Evolutionary conservation across 1,140 invertebrate genomes (phyloP).

Genomic region (Globodera ellingtonae): DNA sequence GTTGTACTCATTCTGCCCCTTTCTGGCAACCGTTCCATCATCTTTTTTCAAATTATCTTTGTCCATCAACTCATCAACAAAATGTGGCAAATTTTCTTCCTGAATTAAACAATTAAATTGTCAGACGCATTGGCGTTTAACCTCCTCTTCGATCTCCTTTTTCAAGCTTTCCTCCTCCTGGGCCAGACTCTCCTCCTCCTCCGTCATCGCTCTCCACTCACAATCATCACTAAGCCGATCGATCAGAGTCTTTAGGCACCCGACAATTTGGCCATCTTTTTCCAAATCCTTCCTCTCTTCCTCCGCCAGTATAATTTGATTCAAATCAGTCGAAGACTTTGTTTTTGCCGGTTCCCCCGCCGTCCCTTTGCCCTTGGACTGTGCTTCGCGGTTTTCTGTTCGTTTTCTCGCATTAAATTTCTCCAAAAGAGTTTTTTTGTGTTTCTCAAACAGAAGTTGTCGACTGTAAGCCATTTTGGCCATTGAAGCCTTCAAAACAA

Average conservation of each 20-base stretch:
- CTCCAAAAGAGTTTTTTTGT: constrained; percentile 46
- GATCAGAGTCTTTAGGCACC: constrained; percentile 4
- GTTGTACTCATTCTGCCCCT: constrained; percentile 3
- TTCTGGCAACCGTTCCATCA: not conserved
- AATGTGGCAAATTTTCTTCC: constrained; percentile 23
- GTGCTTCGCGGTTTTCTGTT: constrained; percentile 3
- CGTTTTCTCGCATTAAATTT: constrained; percentile 44
- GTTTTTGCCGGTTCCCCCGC: constrained; percentile 12
- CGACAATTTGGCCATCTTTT: not conserved
- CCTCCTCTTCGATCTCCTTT: constrained; percentile 55
- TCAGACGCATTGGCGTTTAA: constrained; percentile 30
- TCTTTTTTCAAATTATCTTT: constrained; percentile 9
- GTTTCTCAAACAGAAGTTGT: constrained; percentile 51
- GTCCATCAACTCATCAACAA: constrained; percentile 2
- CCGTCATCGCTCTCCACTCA: constrained; percentile 57
- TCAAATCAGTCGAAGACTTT: not conserved
- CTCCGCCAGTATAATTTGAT: not conserved
- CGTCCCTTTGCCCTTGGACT: constrained; percentile 26
- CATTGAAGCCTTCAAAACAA: constrained; percentile 41
- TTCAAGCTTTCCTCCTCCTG: constrained; percentile 57
- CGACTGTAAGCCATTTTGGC: constrained; percentile 58
- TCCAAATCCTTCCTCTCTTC: not conserved
- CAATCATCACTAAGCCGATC: constrained; percentile 41
- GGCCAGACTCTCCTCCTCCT: constrained; percentile 54
- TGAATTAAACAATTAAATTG: constrained; percentile 25